phyloP scores from a whole-genome alignment of 2,113 vertebrate species.

The Orycteropus afer region DNA sequence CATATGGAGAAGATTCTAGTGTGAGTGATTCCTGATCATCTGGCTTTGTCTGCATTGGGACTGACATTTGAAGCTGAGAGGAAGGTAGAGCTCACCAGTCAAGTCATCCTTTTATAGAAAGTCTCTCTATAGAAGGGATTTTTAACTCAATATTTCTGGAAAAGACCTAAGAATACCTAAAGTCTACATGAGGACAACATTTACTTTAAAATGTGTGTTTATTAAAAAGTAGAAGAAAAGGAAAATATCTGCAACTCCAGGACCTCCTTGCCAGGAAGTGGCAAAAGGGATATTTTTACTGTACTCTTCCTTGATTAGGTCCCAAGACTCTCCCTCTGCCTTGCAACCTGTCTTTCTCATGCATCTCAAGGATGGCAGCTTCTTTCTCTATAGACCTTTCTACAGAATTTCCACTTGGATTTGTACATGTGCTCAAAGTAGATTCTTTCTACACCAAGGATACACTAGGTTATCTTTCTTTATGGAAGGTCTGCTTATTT shows the following conservation, averaged over 20 bases:
- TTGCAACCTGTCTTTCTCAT: too few relatives aligned
- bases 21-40: accelerated
- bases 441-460: background rate
- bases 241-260: background rate
- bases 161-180: background rate
- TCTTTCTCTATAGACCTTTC: background rate
- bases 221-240: background rate
- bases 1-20: accelerated
- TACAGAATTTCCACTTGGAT: background rate
- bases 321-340: background rate
- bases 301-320: too few relatives aligned
- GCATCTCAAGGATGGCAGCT: background rate
- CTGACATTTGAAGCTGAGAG: background rate
- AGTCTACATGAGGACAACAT: background rate
- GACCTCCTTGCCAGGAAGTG: background rate
- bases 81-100: too few relatives aligned
- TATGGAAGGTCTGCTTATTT: background rate
- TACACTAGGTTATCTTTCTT: accelerated
- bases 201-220: background rate
- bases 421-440: background rate
- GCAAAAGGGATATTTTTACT: background rate
- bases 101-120: background rate
- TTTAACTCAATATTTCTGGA: background rate
- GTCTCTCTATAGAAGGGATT: background rate
- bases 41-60: background rate